Percentiles rank a stretch among this genome's conserved stretches.
Conservation (phyloP, 2,888 invertebrate genomes). For the Blera fallax region DNA sequence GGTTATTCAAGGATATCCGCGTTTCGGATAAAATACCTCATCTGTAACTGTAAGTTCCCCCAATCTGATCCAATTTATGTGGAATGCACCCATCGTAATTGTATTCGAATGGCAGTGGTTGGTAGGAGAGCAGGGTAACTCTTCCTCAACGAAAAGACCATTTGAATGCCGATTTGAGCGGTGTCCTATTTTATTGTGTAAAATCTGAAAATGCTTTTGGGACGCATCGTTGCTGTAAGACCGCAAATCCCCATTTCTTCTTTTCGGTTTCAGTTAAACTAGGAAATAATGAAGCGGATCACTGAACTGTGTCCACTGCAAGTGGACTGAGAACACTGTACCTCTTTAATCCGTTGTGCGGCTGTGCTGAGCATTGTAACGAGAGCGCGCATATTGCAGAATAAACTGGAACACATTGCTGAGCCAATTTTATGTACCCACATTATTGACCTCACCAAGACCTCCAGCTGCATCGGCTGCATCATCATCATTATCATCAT, state of each 20-base stretch:
- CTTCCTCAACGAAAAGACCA: slow-evolving; percentile 36
- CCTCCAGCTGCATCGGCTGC: slow-evolving; percentile 61
- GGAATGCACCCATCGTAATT: slow-evolving; percentile 53
- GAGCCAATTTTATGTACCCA: slow-evolving; percentile 69
- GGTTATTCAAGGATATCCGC: slow-evolving; percentile 63
- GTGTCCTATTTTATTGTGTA: slow-evolving; percentile 56
- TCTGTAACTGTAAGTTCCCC: slow-evolving; percentile 8
- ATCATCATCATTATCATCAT: slow-evolving; percentile 46
- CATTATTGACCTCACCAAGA: slow-evolving; percentile 71
- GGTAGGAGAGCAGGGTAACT: slow-evolving; percentile 13
- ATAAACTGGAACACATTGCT: slow-evolving; percentile 67
- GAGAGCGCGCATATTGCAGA: slow-evolving; percentile 23
- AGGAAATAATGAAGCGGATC: slow-evolving; percentile 72
- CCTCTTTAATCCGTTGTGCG: slow-evolving; percentile 23
- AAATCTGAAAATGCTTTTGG: slow-evolving; percentile 62
- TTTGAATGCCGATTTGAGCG: slow-evolving; percentile 56
- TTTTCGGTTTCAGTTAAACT: slow-evolving; percentile 63
- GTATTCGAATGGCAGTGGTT: slow-evolving; percentile 2
- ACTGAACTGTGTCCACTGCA: slow-evolving; percentile 68
- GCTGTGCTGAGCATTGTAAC: slow-evolving; percentile 27
- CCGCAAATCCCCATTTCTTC: slow-evolving; percentile 64
- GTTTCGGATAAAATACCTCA: slow-evolving; percentile 41
- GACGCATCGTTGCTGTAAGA: slow-evolving; percentile 47
- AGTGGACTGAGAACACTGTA: slow-evolving; percentile 57
- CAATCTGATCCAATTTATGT: slow-evolving; percentile 44